A percentile compares a stretch with the other conserved stretches of the same genome.
phyloP scores from a whole-genome alignment of 2,797 vertebrate species.

The Strix occidentalis region DNA sequence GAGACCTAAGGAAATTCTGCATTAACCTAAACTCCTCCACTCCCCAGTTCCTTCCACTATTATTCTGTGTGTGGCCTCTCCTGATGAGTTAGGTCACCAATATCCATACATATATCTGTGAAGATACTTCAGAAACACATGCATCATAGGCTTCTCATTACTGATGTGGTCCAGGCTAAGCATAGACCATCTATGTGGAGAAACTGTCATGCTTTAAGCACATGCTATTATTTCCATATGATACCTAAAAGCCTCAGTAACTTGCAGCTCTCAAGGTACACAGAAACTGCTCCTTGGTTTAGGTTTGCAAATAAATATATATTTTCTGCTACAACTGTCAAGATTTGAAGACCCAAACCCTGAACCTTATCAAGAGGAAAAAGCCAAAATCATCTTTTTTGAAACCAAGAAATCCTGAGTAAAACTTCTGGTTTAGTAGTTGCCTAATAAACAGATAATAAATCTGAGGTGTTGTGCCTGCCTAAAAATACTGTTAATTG shows the following conservation, averaged over 20 bases:
- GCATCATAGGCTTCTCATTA: not conserved
- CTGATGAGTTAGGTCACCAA: conserved; percentile 14
- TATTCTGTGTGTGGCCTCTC: conserved; percentile 60
- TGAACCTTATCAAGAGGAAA: not conserved
- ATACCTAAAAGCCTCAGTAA: not conserved
- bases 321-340: not conserved
- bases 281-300: not conserved
- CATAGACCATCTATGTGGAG: not conserved
- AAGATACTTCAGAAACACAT: not conserved
- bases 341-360: not conserved
- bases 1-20: conserved; percentile 67
- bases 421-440: not conserved
- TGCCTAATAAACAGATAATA: not conserved
- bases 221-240: not conserved
- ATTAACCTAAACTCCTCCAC: conserved; percentile 59
- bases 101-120: not conserved
- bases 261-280: not conserved
- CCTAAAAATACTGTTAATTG: conserved; percentile 8
- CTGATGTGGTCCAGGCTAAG: not conserved
- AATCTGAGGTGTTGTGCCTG: not conserved
- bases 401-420: not conserved
- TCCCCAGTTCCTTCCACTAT: conserved; percentile 21
- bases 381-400: not conserved
- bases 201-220: not conserved
- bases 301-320: not conserved